Evolutionary conservation across 1,140 invertebrate genomes (phyloP).

Genomic region (Hesperophylax magnus): DNA sequence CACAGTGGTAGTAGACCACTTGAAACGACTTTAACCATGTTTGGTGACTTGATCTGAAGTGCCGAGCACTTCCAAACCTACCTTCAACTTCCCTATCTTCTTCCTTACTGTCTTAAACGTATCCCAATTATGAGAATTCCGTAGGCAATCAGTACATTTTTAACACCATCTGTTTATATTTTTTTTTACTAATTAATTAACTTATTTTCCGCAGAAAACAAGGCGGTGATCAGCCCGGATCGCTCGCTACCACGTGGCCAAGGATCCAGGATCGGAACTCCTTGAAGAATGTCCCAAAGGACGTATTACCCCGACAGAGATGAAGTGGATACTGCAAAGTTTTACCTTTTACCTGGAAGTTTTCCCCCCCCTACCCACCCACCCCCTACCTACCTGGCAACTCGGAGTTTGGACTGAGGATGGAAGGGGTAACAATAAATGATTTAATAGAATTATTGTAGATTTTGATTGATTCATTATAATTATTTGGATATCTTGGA

Average conservation of each 20-base stretch:
- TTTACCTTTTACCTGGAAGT: constrained; percentile 41
- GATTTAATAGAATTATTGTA: constrained; percentile 20
- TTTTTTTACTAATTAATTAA: too few relatives aligned
- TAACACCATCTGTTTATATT: too few relatives aligned
- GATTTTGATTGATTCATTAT: constrained; percentile 16
- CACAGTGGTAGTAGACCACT: too few relatives aligned
- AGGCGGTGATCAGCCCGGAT: background rate
- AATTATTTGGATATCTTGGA: background rate
- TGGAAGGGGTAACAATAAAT: background rate
- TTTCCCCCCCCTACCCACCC: constrained; percentile 17
- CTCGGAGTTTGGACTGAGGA: too few relatives aligned
- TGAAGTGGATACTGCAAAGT: constrained; percentile 48
- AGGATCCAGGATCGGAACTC: background rate
- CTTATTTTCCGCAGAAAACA: background rate
- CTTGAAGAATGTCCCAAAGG: constrained; percentile 3
- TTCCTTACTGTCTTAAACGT: too few relatives aligned
- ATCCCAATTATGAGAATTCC: too few relatives aligned
- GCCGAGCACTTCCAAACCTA: too few relatives aligned
- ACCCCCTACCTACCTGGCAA: background rate
- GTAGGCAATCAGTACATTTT: too few relatives aligned
- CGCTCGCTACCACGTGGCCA: background rate
- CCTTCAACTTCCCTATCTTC: too few relatives aligned
- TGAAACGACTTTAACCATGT: too few relatives aligned
- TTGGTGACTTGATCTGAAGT: too few relatives aligned
- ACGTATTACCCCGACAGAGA: constrained; percentile 53